Evolutionary conservation across 2,888 invertebrate genomes (phyloP), one percentile per base, ranked within the genome.

Genomic region (Zaprionus lineosus): DNA sequence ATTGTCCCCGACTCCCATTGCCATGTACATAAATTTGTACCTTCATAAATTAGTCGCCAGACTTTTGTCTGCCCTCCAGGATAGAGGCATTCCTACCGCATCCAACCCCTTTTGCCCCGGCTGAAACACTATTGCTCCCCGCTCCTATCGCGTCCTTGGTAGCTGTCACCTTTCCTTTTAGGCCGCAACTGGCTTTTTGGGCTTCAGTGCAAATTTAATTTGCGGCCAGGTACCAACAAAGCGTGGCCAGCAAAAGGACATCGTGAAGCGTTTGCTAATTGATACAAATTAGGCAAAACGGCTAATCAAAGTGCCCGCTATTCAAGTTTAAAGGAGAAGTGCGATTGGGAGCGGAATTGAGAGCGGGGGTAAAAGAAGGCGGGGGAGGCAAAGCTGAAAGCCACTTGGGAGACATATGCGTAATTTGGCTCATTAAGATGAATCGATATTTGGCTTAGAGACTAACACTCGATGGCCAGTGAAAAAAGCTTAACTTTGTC

Each of bases 171-270:
- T 14, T n/a, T 7, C 29, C 16, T 9, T 1, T 26, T 6, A 18
- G 24, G 11, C 1, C 9, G 2, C n/a, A n/a, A n/a, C n/a, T 34
- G 47, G 8, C 39, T 40, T 34, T 50, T 29, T 12, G 28, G 37
- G 31, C 29, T 21, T n/a, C 9, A 56, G 46, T 46, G 57, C 19
- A 65, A 79, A 60, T 76, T 51, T 31, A 65, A 64, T 61, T 72
- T 67, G 64, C 31, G 40, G 51, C 43, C 66, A 61, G 59, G 51
- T 53, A 65, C 26, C 33, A 26, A 28, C 4, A 6, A 39, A 7
- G n/a, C n/a, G n/a, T n/a, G n/a, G n/a, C n/a, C n/a, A 16, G 18
- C 4, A 11, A 24, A 18, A 9, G 28, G 29, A 15, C 31, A 24
- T 28, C 8, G 24, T 9, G 4, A 11, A 28, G 19, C 14, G 15